These are phyloP conservation scores for Myotis vivesi DNA, from an alignment of 2,797 vertebrate genomes.

Conservation along the genomic window DNA sequence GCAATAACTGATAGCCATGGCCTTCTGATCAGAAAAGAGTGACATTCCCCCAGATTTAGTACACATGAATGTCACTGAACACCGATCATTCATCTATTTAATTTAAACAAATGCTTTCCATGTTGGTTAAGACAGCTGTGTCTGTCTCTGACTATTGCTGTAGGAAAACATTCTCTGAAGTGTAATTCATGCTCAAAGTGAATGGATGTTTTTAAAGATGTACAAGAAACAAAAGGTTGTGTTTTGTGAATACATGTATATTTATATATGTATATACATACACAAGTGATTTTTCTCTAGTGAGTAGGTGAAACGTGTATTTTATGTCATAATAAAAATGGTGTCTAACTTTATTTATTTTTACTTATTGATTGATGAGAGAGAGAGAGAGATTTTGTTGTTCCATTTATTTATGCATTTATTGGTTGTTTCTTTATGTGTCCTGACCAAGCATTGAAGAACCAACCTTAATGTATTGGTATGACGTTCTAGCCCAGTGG, in stretches of 20 bases:
- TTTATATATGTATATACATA: not conserved
- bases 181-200: not conserved
- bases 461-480: not conserved
- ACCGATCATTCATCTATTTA: not conserved
- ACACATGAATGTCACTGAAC: not conserved
- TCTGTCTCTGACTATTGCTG: not conserved
- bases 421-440: not conserved
- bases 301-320: not conserved
- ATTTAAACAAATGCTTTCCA: constrained; percentile 1
- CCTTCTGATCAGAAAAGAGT: constrained; percentile 14
- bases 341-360: not conserved
- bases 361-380: not conserved
- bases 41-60: not conserved
- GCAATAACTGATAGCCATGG: not conserved
- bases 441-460: not conserved
- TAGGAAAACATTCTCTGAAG: not conserved
- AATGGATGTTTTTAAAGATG: constrained; percentile 9
- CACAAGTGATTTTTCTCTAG: not conserved
- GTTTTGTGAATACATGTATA: not conserved
- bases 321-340: constrained; percentile 19
- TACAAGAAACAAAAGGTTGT: not conserved
- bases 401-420: not conserved
- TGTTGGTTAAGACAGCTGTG: not conserved
- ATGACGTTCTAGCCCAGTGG: not conserved
- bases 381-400: not conserved